Evolutionary conservation across 2,888 invertebrate species (phyloP).

Genomic region (Tachina grossa): DNA sequence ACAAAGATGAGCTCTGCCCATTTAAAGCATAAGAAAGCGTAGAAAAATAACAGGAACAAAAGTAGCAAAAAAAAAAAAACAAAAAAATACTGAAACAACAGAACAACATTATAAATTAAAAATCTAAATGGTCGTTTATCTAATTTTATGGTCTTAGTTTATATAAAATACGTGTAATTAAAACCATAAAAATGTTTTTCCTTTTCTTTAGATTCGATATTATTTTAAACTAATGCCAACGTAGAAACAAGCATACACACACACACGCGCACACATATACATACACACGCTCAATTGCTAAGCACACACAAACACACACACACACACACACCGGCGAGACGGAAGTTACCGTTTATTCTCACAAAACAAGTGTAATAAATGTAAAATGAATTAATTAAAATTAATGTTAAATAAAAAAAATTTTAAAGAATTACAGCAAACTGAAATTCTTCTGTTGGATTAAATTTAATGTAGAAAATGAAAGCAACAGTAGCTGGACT

Average conservation of each 20-base stretch:
- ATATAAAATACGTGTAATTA: slow-evolving; percentile 63
- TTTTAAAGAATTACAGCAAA: slow-evolving; percentile 15
- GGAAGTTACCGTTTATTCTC: background rate
- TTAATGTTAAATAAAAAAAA: slow-evolving; percentile 33
- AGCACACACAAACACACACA: background rate
- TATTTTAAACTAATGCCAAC: slow-evolving; percentile 3
- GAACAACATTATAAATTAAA: slow-evolving; percentile 67
- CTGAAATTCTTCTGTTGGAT: background rate
- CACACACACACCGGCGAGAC: background rate
- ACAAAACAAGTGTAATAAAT: slow-evolving; percentile 49
- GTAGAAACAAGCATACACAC: background rate
- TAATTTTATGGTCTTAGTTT: slow-evolving; percentile 67
- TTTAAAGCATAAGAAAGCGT: slow-evolving; percentile 37
- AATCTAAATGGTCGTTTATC: slow-evolving; percentile 68
- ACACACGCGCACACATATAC: background rate
- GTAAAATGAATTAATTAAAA: slow-evolving; percentile 65
- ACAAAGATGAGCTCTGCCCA: slow-evolving; percentile 20
- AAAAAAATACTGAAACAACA: background rate
- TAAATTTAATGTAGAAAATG: too few relatives aligned
- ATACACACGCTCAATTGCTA: background rate
- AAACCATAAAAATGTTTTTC: slow-evolving; percentile 65
- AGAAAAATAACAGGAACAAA: slow-evolving; percentile 1
- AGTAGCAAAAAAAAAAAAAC: background rate
- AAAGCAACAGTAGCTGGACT: too few relatives aligned
- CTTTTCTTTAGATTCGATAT: slow-evolving; percentile 30